These are phyloP conservation scores for Metacarcinus magister DNA, from an alignment of 2,888 invertebrate species.

Conservation along the genomic window DNA sequence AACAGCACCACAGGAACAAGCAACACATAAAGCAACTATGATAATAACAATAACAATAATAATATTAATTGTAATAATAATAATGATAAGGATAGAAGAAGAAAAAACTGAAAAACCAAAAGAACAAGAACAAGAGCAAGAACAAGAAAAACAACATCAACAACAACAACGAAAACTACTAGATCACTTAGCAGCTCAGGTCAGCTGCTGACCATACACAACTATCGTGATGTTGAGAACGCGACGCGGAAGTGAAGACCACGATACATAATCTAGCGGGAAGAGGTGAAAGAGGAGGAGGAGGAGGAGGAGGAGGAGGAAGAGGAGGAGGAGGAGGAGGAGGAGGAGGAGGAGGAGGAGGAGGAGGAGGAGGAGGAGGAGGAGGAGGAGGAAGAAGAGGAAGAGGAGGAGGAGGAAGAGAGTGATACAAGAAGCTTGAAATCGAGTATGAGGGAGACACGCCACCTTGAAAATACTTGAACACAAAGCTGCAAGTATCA, in stretches of 20 bases:
- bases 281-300: background rate
- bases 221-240: background rate
- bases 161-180: too few relatives aligned
- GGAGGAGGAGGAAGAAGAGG: background rate
- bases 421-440: too few relatives aligned
- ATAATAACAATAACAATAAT: background rate
- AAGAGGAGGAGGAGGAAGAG: too few relatives aligned
- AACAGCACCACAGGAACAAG: background rate
- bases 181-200: background rate
- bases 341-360: background rate
- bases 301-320: constrained; percentile 10
- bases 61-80: background rate
- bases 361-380: background rate
- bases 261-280: background rate
- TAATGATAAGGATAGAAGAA: background rate
- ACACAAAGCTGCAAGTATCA: too few relatives aligned
- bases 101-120: background rate
- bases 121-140: background rate
- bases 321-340: background rate
- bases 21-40: background rate
- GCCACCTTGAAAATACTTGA: too few relatives aligned
- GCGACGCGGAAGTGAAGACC: background rate
- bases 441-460: background rate
- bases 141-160: too few relatives aligned
- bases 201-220: background rate